These are phyloP conservation scores for Eulithis testata DNA, from an alignment of 2,888 invertebrate genomes.

Conservation along the genomic window DNA sequence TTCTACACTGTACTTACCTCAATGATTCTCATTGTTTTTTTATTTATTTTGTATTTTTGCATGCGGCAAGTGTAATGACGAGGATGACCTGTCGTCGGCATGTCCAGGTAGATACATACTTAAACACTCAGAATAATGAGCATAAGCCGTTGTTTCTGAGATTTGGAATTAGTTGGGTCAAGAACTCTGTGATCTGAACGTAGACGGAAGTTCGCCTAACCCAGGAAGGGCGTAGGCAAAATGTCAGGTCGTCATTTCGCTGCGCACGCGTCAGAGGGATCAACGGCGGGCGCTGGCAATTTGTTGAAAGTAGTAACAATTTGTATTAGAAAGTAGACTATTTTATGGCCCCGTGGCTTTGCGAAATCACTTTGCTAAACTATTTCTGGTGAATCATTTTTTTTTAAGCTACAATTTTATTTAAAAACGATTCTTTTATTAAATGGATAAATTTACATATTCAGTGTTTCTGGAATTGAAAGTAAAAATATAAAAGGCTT, in stretches of 20 bases:
- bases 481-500: no score
- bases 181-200: background rate
- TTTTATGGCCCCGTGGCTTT: slow-evolving; percentile 57
- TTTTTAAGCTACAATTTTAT: background rate
- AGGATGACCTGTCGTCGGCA: no score
- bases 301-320: slow-evolving; percentile 81
- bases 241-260: slow-evolving; percentile 47
- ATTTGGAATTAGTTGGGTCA: background rate
- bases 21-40: no score
- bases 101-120: no score
- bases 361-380: slow-evolving; percentile 53
- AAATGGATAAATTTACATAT: no score
- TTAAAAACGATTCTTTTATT: no score
- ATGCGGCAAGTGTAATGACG: no score
- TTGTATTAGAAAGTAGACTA: slow-evolving; percentile 79
- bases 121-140: no score
- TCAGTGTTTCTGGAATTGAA: no score
- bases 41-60: no score
- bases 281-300: slow-evolving; percentile 60
- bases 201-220: slow-evolving; percentile 13
- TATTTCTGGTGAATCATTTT: slow-evolving; percentile 9
- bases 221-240: slow-evolving; percentile 26
- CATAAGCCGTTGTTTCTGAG: background rate
- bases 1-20: no score
- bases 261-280: slow-evolving; percentile 47